These are phyloP conservation scores for Beroe forskalii DNA, from an alignment of 37 sponge, comb jelly and placozoan genomes.

Conservation along the genomic window DNA sequence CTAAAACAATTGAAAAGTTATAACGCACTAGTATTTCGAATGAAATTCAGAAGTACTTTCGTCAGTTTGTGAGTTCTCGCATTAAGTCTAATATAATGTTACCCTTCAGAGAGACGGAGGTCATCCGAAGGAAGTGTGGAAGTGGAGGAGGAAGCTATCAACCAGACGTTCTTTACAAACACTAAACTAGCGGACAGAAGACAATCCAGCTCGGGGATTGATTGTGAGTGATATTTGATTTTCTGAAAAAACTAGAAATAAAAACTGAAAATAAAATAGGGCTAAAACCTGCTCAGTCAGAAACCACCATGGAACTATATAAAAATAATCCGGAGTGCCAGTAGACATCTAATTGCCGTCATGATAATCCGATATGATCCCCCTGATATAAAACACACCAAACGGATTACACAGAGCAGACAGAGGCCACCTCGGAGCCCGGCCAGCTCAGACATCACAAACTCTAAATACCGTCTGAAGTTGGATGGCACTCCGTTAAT, in stretches of 20 bases:
- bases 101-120: slow-evolving; percentile 1
- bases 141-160: slow-evolving; percentile 7
- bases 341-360: too few species aligned
- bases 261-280: too few species aligned
- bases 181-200: neutral
- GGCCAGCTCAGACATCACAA: neutral
- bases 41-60: too few species aligned
- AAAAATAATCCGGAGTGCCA: too few species aligned
- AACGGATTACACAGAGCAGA: neutral
- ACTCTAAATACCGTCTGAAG: neutral
- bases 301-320: too few species aligned
- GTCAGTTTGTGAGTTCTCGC: too few species aligned
- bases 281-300: too few species aligned
- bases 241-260: too few species aligned
- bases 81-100: too few species aligned
- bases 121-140: slow-evolving; percentile 16
- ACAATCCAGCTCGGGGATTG: neutral
- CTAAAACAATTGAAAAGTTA: too few species aligned
- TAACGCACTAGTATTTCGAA: too few species aligned
- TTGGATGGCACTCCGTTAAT: neutral
- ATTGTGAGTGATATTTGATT: too few species aligned
- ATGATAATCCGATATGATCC: neutral
- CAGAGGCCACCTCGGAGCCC: neutral
- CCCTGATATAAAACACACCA: neutral
- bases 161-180: neutral